Evolutionary conservation across 2,113 vertebrate genomes (phyloP).

Genomic region (Calonectris borealis): DNA sequence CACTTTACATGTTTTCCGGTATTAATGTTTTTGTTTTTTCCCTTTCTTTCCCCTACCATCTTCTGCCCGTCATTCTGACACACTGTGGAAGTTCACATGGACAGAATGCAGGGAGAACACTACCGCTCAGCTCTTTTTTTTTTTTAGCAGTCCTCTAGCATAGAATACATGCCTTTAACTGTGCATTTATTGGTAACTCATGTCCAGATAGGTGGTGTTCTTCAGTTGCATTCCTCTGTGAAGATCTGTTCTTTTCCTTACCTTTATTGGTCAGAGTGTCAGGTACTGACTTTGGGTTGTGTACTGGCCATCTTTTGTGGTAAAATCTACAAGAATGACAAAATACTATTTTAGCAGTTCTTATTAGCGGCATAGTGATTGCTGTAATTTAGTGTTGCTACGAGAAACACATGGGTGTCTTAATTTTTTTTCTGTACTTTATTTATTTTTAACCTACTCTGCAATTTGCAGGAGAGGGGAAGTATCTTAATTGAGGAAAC

Average conservation of each 20-base stretch:
- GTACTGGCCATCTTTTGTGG: neutral
- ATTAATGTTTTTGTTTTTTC: neutral
- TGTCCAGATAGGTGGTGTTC: neutral
- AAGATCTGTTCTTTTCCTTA: neutral
- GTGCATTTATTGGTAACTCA: neutral
- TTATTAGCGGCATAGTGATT: neutral
- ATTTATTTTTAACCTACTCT: neutral
- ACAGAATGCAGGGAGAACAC: neutral
- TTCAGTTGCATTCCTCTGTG: neutral
- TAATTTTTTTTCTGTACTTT: neutral
- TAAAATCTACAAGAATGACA: neutral
- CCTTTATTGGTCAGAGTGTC: neutral
- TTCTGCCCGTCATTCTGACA: neutral
- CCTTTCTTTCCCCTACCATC: neutral
- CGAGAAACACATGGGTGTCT: neutral
- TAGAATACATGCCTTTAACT: neutral
- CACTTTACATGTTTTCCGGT: neutral
- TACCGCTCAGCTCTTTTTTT: rapidly evolving
- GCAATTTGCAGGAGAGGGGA: neutral
- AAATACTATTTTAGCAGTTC: neutral
- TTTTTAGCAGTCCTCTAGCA: neutral
- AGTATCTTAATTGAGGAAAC: neutral
- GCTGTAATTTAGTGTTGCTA: neutral
- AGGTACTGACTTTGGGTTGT: neutral
- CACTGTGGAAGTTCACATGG: neutral